Base-by-base conservation (phyloP, 1,140 invertebrate species). In the Cydia pomonella region DNA sequence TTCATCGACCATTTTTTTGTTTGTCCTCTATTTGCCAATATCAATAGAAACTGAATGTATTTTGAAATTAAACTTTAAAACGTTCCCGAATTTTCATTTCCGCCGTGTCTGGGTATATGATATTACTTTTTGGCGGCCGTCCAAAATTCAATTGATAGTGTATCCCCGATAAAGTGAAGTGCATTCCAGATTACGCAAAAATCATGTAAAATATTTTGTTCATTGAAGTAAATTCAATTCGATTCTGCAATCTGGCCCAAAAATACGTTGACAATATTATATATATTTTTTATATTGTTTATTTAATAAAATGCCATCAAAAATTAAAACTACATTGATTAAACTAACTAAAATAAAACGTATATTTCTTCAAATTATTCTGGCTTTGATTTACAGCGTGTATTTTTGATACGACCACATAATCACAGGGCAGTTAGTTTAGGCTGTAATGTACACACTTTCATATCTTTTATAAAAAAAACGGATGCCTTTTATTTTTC, bases 61-160 rank as follows among this genome's bases (percentile, higher is more conserved):
- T 47, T 47, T 16, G 3, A 47, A 47, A 47, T 47, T 16, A 47
- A 47, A 47, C 13, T 47, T 47, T 16, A 63, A 63, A 63, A 25
- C 4, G 62, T 13, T 63, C 23, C 23, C 23, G 25, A 13, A 25
- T 63, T 63, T 63, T 25, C 18, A 25, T 63, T 63, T 13, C 62
- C 12, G 12, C 62, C 12, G 23, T 10, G 1, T 21, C 62, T 25
- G 12, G 21, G 62, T 25, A 63, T 25, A 29, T 63, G 25, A 63
- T 63, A 63, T 63, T 63, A 12, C 62, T 62, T 63, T 25, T 25
- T 63, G 62, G 62, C 62, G 25, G 10, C 12, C 62, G 25, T 29
- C 62, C 62, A 63, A 63, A 63, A 63, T 25, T 25, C 62, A 63
- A 63, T 63, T 63, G 62, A 63, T 63, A 63, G 7, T 6, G 18